A percentile compares a stretch with the other conserved stretches of the same genome.
Evolutionary conservation across 2,888 invertebrate genomes (phyloP).

Genomic region (Corbicula japonica): DNA sequence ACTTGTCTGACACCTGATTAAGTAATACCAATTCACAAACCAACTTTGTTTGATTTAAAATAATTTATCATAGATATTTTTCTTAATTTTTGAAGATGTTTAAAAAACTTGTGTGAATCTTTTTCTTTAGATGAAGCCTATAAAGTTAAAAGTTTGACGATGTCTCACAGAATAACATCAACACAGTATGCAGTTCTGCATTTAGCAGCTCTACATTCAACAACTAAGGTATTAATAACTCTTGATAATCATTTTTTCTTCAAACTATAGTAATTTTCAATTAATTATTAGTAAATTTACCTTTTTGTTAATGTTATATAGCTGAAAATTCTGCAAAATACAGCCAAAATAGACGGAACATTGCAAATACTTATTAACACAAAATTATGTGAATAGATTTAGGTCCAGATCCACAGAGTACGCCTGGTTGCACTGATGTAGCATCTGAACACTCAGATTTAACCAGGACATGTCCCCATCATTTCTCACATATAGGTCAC

Average conservation of each 20-base stretch:
- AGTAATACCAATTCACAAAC: neutral
- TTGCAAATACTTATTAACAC: neutral
- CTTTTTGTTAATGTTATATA: neutral
- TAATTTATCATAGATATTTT: neutral
- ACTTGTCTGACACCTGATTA: neutral
- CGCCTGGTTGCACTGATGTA: no score
- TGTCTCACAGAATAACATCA: conserved; percentile 63
- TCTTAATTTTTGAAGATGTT: neutral
- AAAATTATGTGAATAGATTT: neutral
- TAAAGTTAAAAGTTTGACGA: conserved; percentile 39
- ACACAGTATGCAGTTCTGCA: conserved; percentile 67
- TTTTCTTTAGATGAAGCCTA: conserved; percentile 51
- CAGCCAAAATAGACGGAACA: neutral
- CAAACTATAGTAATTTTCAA: neutral
- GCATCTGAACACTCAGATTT: no score
- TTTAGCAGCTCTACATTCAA: conserved; percentile 69
- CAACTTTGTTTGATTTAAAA: neutral
- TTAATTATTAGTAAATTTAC: neutral
- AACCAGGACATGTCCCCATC: no score
- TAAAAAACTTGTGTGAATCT: neutral
- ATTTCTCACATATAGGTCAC: neutral
- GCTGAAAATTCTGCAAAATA: neutral
- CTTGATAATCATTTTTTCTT: neutral
- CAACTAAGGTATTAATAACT: conserved; percentile 57
- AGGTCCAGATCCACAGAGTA: no score